These are phyloP conservation scores for Zoanthus solanderi DNA, from an alignment of 92 coral and sea anemone genomes.

Conservation along the genomic window DNA sequence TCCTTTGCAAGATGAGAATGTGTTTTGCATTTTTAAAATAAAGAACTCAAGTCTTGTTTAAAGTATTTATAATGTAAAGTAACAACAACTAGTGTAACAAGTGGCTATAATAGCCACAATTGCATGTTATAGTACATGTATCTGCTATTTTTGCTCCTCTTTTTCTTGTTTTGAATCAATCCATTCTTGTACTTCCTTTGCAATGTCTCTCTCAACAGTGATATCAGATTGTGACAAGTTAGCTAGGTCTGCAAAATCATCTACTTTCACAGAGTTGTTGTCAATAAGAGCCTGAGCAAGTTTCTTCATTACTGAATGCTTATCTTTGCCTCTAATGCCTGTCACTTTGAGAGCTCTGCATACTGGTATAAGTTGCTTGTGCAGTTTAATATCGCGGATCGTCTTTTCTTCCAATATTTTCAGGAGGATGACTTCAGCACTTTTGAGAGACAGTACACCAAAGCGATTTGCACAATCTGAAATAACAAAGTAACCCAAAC, in stretches of 20 bases:
- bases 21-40: conserved; percentile 20
- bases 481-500: conserved; percentile 25
- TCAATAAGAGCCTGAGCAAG: conserved; percentile 50
- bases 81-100: conserved; percentile 27
- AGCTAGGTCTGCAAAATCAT: conserved; percentile 27
- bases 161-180: conserved; percentile 25
- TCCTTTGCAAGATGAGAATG: conserved; percentile 12
- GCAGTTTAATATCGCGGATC: conserved; percentile 50
- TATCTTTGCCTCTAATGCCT: conserved; percentile 50
- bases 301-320: conserved; percentile 36
- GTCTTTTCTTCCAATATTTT: conserved; percentile 44
- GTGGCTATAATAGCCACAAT: conserved; percentile 26
- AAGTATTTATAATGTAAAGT: background rate
- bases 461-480: conserved; percentile 32
- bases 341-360: conserved; percentile 56
- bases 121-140: conserved; percentile 11
- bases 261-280: conserved; percentile 15
- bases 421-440: conserved; percentile 53
- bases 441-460: conserved; percentile 45
- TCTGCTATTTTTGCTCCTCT: conserved; percentile 13
- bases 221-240: conserved; percentile 19
- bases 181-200: conserved; percentile 21
- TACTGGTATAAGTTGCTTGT: conserved; percentile 47
- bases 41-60: conserved; percentile 7
- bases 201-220: conserved; percentile 22